Conservation (phyloP, 2,113 vertebrate species). For the Accipiter cooperii region DNA sequence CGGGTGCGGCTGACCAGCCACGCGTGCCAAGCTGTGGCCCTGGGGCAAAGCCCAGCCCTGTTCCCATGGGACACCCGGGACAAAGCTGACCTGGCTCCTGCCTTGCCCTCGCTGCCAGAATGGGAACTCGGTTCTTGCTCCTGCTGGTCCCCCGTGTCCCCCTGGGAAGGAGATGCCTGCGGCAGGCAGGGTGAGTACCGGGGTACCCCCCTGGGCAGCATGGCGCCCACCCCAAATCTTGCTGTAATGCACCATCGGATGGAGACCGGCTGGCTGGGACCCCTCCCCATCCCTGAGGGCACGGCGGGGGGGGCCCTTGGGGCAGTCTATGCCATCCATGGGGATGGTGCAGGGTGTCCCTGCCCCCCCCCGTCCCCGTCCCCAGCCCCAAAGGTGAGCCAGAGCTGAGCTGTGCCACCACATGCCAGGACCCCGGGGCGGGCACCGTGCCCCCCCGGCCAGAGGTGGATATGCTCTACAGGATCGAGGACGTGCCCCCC, state of each 20-base stretch:
- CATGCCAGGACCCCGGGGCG: not conserved
- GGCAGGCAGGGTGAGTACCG: not conserved
- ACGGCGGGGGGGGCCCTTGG: not conserved
- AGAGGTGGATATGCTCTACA: constrained; percentile 88
- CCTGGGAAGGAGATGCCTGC: not conserved
- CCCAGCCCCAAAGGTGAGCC: not conserved
- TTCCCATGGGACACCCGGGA: not conserved
- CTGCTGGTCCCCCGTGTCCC: accelerated
- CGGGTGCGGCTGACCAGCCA: not conserved
- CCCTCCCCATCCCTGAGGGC: not conserved
- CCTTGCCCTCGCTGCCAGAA: not conserved
- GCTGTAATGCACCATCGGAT: accelerated
- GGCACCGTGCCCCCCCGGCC: not conserved
- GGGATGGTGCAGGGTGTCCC: not conserved
- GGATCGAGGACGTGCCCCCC: constrained; percentile 89
- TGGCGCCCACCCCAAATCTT: not conserved
- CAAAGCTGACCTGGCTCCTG: not conserved
- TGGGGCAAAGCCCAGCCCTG: not conserved
- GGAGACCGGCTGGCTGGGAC: not conserved
- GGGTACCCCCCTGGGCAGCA: not conserved
- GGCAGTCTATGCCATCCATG: not conserved
- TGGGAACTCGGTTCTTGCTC: not conserved
- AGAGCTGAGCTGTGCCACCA: not conserved
- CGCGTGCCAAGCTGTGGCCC: accelerated
- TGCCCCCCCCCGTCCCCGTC: accelerated